Evolutionary conservation across 2,797 vertebrate genomes (phyloP).

Genomic region (Saguinus oedipus): DNA sequence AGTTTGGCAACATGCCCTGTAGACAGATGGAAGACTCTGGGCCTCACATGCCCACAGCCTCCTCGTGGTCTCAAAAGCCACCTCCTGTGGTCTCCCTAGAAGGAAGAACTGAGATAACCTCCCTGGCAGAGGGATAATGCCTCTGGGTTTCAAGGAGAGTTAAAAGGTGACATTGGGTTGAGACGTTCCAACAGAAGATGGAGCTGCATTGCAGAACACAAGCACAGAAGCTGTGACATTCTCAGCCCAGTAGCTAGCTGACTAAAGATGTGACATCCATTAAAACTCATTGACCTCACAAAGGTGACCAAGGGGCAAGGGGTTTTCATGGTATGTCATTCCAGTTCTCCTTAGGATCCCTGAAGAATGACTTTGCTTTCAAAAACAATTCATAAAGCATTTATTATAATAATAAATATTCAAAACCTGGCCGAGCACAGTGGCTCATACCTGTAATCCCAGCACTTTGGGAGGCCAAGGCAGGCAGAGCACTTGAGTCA

Average conservation of each 20-base stretch:
- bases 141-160: background rate
- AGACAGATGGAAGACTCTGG: background rate
- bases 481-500: background rate
- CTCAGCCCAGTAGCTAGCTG: rapidly evolving
- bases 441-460: background rate
- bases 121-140: too few species aligned
- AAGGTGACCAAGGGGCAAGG: too few species aligned
- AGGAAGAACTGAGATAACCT: background rate
- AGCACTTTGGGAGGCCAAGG: background rate
- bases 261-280: rapidly evolving
- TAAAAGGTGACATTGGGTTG: background rate
- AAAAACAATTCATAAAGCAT: background rate
- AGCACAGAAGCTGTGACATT: rapidly evolving
- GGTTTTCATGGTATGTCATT: rapidly evolving
- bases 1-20: rapidly evolving
- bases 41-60: background rate
- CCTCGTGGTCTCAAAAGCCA: background rate
- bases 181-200: background rate
- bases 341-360: background rate
- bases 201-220: rapidly evolving
- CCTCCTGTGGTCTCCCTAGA: too few species aligned
- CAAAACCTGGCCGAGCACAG: background rate
- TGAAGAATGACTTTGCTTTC: background rate
- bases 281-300: background rate
- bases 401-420: background rate